These are phyloP conservation scores for Octopus bimaculoides DNA, from an alignment of 1,140 invertebrate genomes.

Conservation along the genomic window DNA sequence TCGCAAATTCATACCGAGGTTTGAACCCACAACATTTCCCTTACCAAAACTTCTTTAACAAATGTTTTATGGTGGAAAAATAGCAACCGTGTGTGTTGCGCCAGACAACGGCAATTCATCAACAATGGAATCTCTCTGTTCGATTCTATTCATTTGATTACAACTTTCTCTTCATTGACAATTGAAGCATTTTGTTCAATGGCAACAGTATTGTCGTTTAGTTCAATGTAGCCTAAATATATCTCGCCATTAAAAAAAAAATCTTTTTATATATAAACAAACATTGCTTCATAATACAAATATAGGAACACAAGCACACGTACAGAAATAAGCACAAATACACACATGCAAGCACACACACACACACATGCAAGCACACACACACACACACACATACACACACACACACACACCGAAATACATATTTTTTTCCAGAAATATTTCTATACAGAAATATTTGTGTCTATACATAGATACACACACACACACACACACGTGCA, in stretches of 20 bases:
- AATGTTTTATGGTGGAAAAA: too few relatives aligned
- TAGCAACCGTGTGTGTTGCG: too few relatives aligned
- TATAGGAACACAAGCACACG: neutral
- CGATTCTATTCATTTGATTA: neutral
- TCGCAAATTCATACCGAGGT: too few relatives aligned
- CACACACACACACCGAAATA: slow-evolving; percentile 24
- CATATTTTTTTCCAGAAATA: slow-evolving; percentile 18
- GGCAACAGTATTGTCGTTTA: too few relatives aligned
- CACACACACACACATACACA: slow-evolving; percentile 24
- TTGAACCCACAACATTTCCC: too few relatives aligned
- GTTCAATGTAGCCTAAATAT: neutral
- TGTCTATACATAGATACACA: slow-evolving; percentile 27
- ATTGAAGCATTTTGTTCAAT: too few relatives aligned
- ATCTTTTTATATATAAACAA: neutral
- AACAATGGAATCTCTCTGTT: neutral
- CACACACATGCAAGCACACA: slow-evolving; percentile 12
- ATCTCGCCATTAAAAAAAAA: neutral
- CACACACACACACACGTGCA: slow-evolving; percentile 31
- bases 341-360: slow-evolving; percentile 12
- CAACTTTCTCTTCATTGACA: too few relatives aligned
- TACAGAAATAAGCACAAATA: slow-evolving; percentile 6
- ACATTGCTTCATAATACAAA: neutral
- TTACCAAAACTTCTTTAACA: too few relatives aligned
- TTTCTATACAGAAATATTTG: slow-evolving; percentile 12
- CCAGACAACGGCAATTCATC: neutral